Base-by-base conservation (phyloP, 1,140 invertebrate genomes). In the Meloidogyne floridensis region DNA sequence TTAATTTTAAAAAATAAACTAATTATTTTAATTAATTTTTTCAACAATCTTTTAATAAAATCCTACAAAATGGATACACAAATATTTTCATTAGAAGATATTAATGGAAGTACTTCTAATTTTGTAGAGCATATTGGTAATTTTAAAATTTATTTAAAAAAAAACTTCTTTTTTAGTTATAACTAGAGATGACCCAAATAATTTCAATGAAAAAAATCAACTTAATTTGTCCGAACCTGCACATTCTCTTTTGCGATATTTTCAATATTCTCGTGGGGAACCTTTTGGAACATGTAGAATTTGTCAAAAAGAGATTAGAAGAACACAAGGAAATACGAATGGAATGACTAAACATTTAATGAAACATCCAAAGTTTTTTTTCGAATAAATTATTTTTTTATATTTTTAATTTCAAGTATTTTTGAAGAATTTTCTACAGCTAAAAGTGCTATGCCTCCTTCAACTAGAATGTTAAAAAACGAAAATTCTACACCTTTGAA, bases 311-410 rank as follows among this genome's bases (percentile, higher is more conserved):
- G 15, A 65, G n/a, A 65, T 65, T 11, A n/a, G 7, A 65, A 65
- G 59, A 18, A 65, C 59, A 65, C 59, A 65, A 65, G 59, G 59
- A n/a, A 65, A 65, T 65, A 65, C 59, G 6, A 65, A 65, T 65
- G 59, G 59, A 65, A 65, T 65, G 59, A n/a, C 59, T n/a, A 65
- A 65, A 18, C 59, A 65, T 65, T 65, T 65, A 65, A 65, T 65
- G 15, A 4, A 6, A n/a, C 59, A 65, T 18, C 59, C 59, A 7
- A 65, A 18, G 59, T 65, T 65, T 65, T 65, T 65, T 4, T 47
- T 47, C 32, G 7, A 47, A 47, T 47, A 6, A 59, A 56, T 9
- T 6, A 65, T n/a, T 65, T 65, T n/a, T 11, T 3, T 65, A n/a
- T n/a, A n/a, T 7, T 65, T 65, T n/a, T 7, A 18, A 65, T 65